These are phyloP conservation scores for Tragopan temminckii DNA, from an alignment of 2,797 vertebrate species.

Conservation along the genomic window DNA sequence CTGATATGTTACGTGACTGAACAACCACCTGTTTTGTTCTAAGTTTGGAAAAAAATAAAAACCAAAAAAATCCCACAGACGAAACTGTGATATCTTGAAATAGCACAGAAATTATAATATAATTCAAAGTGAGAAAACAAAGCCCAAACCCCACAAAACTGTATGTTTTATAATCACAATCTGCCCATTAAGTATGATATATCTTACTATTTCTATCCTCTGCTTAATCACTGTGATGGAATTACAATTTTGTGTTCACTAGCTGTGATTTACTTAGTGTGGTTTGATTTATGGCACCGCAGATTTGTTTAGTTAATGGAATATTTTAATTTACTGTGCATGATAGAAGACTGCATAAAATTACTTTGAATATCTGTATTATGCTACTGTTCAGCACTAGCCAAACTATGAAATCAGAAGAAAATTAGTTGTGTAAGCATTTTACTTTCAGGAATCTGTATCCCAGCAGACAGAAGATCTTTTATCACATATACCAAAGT, in stretches of 20 bases:
- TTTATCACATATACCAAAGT: background rate
- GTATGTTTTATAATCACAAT: slow-evolving; percentile 66
- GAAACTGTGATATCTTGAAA: background rate
- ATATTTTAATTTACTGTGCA: slow-evolving; percentile 83
- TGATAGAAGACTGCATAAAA: slow-evolving; percentile 77
- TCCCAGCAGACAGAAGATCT: background rate
- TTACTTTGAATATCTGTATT: slow-evolving; percentile 78
- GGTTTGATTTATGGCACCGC: slow-evolving; percentile 81
- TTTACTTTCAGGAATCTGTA: slow-evolving; percentile 58
- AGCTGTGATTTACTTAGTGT: slow-evolving; percentile 82
- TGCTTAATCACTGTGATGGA: slow-evolving; percentile 82
- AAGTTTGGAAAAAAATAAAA: background rate
- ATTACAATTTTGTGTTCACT: slow-evolving; percentile 83
- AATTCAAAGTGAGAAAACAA: background rate
- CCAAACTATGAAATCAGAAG: slow-evolving; percentile 73
- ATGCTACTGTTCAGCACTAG: slow-evolving; percentile 74
- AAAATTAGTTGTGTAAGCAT: slow-evolving; percentile 72
- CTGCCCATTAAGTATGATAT: slow-evolving; percentile 72
- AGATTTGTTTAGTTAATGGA: slow-evolving; percentile 86
- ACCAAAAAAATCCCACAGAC: no score
- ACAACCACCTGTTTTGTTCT: background rate
- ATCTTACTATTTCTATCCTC: slow-evolving; percentile 71
- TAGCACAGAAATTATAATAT: background rate
- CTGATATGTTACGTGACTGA: background rate
- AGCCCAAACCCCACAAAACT: background rate